Evolutionary conservation across 2,797 vertebrate species (phyloP), one percentile per base, ranked within the genome.

Genomic region (Sphaeramia orbicularis): DNA sequence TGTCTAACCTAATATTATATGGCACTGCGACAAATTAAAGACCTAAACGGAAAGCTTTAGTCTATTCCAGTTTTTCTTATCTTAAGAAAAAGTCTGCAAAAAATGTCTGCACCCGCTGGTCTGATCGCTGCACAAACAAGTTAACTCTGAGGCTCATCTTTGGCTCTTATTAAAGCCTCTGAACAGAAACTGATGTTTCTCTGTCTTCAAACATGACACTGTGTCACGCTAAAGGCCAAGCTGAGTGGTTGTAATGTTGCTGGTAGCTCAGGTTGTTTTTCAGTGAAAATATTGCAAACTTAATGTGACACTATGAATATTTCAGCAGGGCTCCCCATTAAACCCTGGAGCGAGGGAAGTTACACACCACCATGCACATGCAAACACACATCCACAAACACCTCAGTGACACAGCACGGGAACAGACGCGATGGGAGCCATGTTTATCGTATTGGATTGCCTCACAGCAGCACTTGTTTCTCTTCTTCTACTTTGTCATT

Each of bases 231-330:
- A 43, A 82, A 75, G 74, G 71, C 71, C 40, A 16, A 65, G 71
- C 80, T 76, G 81, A 86, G 73, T 65, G 82, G 51, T 60, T 74
- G 81, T 81, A 74, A 79, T 74, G 74, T 84, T 80, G 76, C 68
- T 68, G 58, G 56, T 76, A 70, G 73, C 56, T 89, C 70, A 51
- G 74, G 65, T 75, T 78, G 75, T 85, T 89, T 86, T 86, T 74
- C 63, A 59, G 65, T 71, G 72, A 68, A 89, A 87, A 91, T 85
- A 90, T 88, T 90, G 85, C 76, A 89, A 89, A 91, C 78, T 80
- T 90, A 92, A 90, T 88, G 90, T 87, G 85, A 84, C 77, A 83
- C 67, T 14, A 89, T 92, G 71, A 91, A 93, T 92, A 85, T 93
- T 92, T 92, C 76, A 93, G 74, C 78, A 80, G 78, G 78, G 64